Percentiles rank a stretch among this genome's conserved stretches.
These are phyloP conservation scores for Blomia tropicalis DNA, from an alignment of 2,888 invertebrate genomes.

Conservation along the genomic window DNA sequence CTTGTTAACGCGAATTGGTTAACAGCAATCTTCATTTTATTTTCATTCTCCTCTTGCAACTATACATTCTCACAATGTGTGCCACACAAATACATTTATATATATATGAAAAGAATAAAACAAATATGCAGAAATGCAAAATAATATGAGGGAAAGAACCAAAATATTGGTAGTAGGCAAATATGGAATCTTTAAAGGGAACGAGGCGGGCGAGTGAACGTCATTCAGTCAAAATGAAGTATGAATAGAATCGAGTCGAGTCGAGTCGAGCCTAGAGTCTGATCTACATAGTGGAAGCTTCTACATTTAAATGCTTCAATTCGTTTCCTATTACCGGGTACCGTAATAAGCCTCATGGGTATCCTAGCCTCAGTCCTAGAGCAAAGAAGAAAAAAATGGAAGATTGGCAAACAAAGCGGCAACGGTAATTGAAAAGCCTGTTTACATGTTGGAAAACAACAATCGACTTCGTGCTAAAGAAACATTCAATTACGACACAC, in stretches of 20 bases:
- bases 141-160: not conserved
- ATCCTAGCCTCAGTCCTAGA: too few relatives aligned
- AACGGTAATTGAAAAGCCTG: not conserved
- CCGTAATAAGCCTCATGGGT: conserved; percentile 12
- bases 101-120: too few relatives aligned
- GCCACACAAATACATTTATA: too few relatives aligned
- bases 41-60: not conserved
- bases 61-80: not conserved
- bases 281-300: too few relatives aligned
- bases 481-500: not conserved
- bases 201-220: not conserved
- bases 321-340: conserved; percentile 10
- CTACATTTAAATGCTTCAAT: conserved; percentile 10
- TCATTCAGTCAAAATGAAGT: not conserved
- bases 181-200: not conserved
- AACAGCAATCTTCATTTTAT: not conserved
- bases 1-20: not conserved
- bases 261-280: not conserved
- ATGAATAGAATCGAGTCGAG: not conserved
- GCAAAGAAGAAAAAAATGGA: too few relatives aligned
- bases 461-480: not conserved
- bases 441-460: not conserved
- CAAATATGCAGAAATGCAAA: conserved; percentile 3
- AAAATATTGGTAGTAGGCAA: not conserved
- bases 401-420: not conserved